A percentile compares a stretch with the other conserved stretches of the same genome.
Conservation (phyloP, 1,140 invertebrate genomes). For the Brachionus paranguensis region DNA sequence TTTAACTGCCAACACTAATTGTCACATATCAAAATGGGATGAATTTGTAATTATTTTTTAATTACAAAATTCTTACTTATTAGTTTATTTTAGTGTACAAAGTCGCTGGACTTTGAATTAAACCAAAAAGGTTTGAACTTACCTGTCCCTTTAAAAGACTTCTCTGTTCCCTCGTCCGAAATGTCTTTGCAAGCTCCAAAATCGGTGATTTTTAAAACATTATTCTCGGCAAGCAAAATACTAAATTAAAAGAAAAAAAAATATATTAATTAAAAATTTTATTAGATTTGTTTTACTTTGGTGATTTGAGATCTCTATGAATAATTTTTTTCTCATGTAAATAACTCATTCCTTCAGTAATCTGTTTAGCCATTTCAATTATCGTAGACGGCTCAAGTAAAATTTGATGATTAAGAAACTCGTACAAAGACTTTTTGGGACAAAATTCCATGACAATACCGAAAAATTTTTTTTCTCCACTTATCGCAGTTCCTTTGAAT, state of each 20-base stretch:
- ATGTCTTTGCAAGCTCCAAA: slow-evolving; percentile 89
- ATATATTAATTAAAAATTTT: neutral
- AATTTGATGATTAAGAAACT: neutral
- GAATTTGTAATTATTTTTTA: too few relatives aligned
- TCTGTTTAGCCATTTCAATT: slow-evolving; percentile 62
- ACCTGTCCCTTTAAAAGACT: slow-evolving; percentile 74
- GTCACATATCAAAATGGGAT: too few relatives aligned
- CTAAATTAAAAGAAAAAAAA: slow-evolving; percentile 57
- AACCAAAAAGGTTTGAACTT: neutral
- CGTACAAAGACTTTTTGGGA: slow-evolving; percentile 81
- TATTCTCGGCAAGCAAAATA: slow-evolving; percentile 80
- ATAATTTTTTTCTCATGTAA: slow-evolving; percentile 88
- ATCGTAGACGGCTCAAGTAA: neutral
- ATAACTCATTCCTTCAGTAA: slow-evolving; percentile 77
- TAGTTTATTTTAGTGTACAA: too few relatives aligned
- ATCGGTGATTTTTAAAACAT: slow-evolving; percentile 91
- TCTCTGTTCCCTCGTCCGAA: slow-evolving; percentile 84
- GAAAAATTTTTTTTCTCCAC: slow-evolving; percentile 28
- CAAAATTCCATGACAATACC: slow-evolving; percentile 98
- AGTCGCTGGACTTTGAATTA: too few relatives aligned
- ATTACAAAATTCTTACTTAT: too few relatives aligned
- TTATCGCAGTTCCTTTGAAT: slow-evolving; percentile 67
- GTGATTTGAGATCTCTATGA: slow-evolving; percentile 89
- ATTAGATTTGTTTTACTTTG: slow-evolving; percentile 60
- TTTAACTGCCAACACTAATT: too few relatives aligned